Evolutionary conservation across 1,140 invertebrate species (phyloP).

Genomic region (Papilio polyxenes): DNA sequence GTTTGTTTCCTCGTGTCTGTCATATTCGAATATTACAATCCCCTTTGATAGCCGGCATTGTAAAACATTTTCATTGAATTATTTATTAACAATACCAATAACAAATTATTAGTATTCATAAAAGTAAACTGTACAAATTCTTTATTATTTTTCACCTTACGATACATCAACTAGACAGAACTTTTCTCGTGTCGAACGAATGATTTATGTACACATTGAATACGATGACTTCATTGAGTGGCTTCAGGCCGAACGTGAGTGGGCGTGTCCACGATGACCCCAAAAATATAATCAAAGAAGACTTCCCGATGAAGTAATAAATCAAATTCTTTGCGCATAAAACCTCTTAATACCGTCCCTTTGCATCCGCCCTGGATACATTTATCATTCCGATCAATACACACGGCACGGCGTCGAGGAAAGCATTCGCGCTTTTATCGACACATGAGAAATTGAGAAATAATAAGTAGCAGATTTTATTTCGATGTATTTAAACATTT

Average conservation of each 20-base stretch:
- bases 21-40: not conserved
- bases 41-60: not conserved
- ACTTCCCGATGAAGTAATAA: slow-evolving; percentile 69
- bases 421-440: slow-evolving; percentile 53
- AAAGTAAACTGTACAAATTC: slow-evolving; percentile 46
- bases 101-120: slow-evolving; percentile 45
- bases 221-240: slow-evolving; percentile 70
- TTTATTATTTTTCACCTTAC: slow-evolving; percentile 50
- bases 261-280: slow-evolving; percentile 67
- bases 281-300: slow-evolving; percentile 67
- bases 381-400: slow-evolving; percentile 67
- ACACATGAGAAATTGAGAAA: slow-evolving; percentile 52
- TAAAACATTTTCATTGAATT: not conserved
- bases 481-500: slow-evolving; percentile 43
- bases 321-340: slow-evolving; percentile 71
- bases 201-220: slow-evolving; percentile 73
- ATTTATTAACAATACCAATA: too few relatives aligned
- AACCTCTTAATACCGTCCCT: slow-evolving; percentile 62
- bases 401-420: slow-evolving; percentile 50
- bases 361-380: slow-evolving; percentile 49
- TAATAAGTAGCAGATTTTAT: slow-evolving; percentile 46
- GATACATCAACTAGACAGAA: slow-evolving; percentile 72
- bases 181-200: slow-evolving; percentile 58
- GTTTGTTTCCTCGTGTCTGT: too few relatives aligned
- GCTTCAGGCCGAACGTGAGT: slow-evolving; percentile 74